Base-by-base conservation (phyloP, 2,888 invertebrate genomes). In the Philaethria dido region DNA sequence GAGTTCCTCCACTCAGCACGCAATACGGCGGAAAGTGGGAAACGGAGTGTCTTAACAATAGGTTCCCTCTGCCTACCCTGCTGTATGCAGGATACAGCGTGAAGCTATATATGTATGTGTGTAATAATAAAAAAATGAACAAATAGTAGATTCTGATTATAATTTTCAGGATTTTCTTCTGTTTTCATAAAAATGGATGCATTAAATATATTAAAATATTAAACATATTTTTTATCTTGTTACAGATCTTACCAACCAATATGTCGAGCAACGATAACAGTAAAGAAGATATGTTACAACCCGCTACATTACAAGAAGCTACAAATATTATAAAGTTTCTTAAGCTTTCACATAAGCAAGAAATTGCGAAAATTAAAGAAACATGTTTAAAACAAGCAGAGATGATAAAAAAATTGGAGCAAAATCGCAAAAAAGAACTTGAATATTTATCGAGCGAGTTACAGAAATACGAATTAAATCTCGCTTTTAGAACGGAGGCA, bases 301-400 rank as follows among this genome's bases (percentile, higher is more conserved):
- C 91, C 50, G 77, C 87, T 71, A 86, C 89, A 62, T 76, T 92
- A 63, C 92, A 92, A 77, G 92, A 92, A 78, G 92, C 92, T 71
- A 81, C 88, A 74, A 92, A 92, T 77, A 81, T 89, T 66, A 92
- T 92, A 71, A 91, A 89, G 79, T 92, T 92, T 79, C 80, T 92
- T 59, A 87, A 84, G 73, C 86, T 87, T 69, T 83, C 92, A 76
- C 92, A 92, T 77, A 91, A 89, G 80, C 84, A 88, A 80, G 92
- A 92, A 83, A 82, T 89, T 57, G 69, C 76, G n/a, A 88, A 81
- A 76, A 77, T 90, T 52, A 89, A 85, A 76, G 88, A 91, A 71
- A 77, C 85, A 52, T 78, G 84, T 68, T 75, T 81, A 20, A 92
- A 90, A 80, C 92, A 92, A 75, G 77, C 85, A 6, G 87, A 87